Conservation (phyloP, 1,140 invertebrate species). For the Philotrypesis tridentata region DNA sequence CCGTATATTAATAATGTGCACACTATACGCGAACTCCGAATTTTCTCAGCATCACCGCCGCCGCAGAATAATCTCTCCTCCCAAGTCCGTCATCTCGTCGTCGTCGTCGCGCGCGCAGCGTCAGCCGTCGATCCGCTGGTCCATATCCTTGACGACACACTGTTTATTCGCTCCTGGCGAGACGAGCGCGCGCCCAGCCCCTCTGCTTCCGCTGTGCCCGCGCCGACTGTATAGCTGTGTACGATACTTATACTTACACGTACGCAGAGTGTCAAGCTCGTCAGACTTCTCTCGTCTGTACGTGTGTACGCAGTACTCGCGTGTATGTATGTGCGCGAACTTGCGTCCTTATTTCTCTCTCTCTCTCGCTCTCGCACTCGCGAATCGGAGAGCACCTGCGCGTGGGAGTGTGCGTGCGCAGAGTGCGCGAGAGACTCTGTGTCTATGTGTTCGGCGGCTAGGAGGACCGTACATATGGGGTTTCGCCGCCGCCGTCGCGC, state of each 20-base stretch:
- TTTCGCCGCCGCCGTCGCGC: background rate
- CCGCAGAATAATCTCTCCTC: background rate
- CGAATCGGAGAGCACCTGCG: constrained; percentile 5
- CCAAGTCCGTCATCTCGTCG: background rate
- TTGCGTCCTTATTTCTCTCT: background rate
- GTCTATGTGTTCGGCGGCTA: background rate
- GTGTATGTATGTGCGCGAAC: background rate
- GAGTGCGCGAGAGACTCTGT: background rate
- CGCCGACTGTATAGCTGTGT: background rate
- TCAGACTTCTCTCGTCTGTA: background rate
- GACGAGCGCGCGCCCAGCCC: background rate
- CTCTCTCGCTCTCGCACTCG: no score
- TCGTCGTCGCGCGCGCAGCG: background rate
- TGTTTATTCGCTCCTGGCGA: background rate
- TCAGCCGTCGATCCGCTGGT: background rate
- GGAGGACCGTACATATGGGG: background rate
- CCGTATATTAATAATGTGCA: no score
- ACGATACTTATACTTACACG: background rate
- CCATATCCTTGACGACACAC: no score
- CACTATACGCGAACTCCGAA: no score
- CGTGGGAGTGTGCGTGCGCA: constrained; percentile 2
- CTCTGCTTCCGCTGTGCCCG: no score
- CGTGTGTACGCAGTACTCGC: no score
- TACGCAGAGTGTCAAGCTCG: background rate
- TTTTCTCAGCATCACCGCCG: background rate